phyloP scores from a whole-genome alignment of 2,113 vertebrate species.

The Scolopax mira region DNA sequence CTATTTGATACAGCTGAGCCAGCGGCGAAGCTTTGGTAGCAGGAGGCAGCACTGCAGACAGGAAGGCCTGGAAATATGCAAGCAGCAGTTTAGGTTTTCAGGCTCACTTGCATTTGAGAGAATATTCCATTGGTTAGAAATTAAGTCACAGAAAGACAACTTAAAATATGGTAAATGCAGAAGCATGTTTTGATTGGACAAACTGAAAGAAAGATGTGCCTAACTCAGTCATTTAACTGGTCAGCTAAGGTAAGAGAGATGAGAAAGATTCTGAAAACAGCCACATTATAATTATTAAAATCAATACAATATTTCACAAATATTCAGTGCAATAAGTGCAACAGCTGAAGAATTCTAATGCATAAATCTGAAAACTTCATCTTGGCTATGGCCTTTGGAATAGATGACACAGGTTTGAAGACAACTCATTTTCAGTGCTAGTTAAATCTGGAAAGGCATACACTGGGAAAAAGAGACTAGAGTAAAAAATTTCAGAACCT shows the following conservation, averaged over 20 bases:
- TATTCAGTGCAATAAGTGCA: background rate
- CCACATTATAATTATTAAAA: background rate
- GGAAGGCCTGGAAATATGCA: background rate
- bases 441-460: constrained; percentile 37
- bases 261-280: background rate
- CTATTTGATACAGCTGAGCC: background rate
- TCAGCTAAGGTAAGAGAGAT: background rate
- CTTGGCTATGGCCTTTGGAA: constrained; percentile 2
- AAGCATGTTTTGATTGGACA: background rate
- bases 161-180: background rate
- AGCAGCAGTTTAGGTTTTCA: background rate
- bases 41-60: background rate
- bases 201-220: background rate
- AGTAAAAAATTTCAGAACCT: background rate
- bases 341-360: background rate
- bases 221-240: background rate
- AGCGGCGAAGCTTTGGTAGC: background rate
- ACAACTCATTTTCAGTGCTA: background rate
- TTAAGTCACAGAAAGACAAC: background rate
- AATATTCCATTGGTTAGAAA: background rate
- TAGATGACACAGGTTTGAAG: background rate
- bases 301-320: constrained; percentile 2
- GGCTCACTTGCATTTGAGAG: background rate
- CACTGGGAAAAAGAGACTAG: background rate
- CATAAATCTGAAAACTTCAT: background rate